Percentiles rank a stretch among this genome's conserved stretches.
These are phyloP conservation scores for Pandemis heparana DNA, from an alignment of 2,888 invertebrate genomes.

Conservation along the genomic window DNA sequence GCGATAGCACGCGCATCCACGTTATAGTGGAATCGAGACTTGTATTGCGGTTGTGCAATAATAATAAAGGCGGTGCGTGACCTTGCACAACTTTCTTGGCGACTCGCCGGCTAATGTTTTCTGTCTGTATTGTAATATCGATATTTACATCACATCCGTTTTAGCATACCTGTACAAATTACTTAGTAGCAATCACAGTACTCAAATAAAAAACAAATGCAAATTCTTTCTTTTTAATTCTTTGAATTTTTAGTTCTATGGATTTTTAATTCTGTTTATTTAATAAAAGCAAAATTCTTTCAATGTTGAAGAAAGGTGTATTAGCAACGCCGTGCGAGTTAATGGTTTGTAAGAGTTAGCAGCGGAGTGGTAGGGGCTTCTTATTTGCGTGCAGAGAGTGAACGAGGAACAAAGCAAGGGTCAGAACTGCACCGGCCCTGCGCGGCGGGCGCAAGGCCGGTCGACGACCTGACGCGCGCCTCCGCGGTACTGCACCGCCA, in stretches of 20 bases:
- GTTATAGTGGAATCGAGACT: slow-evolving; percentile 71
- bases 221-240: background rate
- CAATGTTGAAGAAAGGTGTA: background rate
- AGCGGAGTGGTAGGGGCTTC: background rate
- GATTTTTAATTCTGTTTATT: too few relatives aligned
- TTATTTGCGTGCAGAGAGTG: slow-evolving; percentile 53
- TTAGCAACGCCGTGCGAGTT: slow-evolving; percentile 2
- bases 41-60: slow-evolving; percentile 80
- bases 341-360: slow-evolving; percentile 5
- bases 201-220: background rate
- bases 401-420: slow-evolving; percentile 75
- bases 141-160: slow-evolving; percentile 34
- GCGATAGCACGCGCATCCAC: slow-evolving; percentile 72
- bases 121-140: slow-evolving; percentile 35
- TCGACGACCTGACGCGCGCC: slow-evolving; percentile 76
- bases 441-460: slow-evolving; percentile 82
- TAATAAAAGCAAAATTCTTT: too few relatives aligned
- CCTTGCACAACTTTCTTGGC: slow-evolving; percentile 81
- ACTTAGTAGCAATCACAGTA: slow-evolving; percentile 16
- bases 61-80: slow-evolving; percentile 74
- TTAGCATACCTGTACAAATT: background rate
- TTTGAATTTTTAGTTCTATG: too few relatives aligned
- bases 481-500: slow-evolving; percentile 59
- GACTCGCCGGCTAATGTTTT: slow-evolving; percentile 56
- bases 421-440: slow-evolving; percentile 71